Base-by-base conservation (phyloP, 2,113 vertebrate species). In the Leptosomus discolor region DNA sequence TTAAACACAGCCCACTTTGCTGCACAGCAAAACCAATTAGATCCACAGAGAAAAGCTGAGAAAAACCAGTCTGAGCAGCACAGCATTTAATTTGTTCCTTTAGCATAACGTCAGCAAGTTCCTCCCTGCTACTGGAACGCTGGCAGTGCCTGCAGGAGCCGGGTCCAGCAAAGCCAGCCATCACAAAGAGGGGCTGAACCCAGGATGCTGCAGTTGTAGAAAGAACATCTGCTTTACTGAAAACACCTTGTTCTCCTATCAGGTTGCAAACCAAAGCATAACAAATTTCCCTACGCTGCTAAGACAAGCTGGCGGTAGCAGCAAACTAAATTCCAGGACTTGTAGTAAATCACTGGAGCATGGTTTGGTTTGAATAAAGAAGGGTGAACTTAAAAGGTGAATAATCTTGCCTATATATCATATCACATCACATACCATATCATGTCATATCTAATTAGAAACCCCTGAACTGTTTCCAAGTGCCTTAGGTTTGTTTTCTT, bases 401-500 rank as follows among this genome's bases (percentile, higher is more conserved):
- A 81, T 68, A 51, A 71, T 67, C 54, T 64, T 69, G 71, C 83
- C 67, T 41, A 45, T 81, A 24, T 15, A 75, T 88, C 80, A 46
- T 27, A 69, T 37, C 64, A 43, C 56, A 48, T 84, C 43, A 10
- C 23, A 13, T 68, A 85, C 19, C 87, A 5, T 64, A 89, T n/a
- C 88, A 15, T 92, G 73, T 87, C n/a, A 14, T 32, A 68, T 39
- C 64, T 84, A 51, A 69, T 85, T 61, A 91, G 94, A 90, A 96
- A 37, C 14, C 54, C 69, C 57, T 91, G 68, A 94, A 84, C 70
- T 71, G 43, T 50, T 82, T 92, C 78, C 95, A 92, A 85, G 63
- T 41, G 88, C 91, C 85, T 83, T 51, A 65, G 51, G 84, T 75
- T 93, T 91, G 60, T 71, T 95, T 94, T 68, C 64, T 70, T 93